These are phyloP conservation scores for Drosophila eugracilis DNA, from an alignment of 1,140 invertebrate genomes.

Conservation along the genomic window DNA sequence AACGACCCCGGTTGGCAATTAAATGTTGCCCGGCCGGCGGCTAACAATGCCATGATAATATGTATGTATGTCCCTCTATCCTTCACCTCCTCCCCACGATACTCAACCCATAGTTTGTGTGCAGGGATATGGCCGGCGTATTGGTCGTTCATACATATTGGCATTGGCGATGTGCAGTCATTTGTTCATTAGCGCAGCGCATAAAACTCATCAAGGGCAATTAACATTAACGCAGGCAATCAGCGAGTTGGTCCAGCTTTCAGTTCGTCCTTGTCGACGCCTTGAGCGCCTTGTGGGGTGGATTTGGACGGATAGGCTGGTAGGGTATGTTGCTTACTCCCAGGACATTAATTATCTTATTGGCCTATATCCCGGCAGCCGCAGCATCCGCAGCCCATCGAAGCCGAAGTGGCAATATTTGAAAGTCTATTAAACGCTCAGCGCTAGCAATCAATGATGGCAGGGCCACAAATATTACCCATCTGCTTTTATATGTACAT, in stretches of 20 bases:
- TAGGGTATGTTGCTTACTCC: conserved; percentile 32
- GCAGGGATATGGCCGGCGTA: conserved; percentile 17
- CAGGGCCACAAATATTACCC: conserved; percentile 32
- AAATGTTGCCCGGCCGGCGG: conserved; percentile 42
- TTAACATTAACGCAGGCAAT: conserved; percentile 82
- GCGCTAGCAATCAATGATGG: conserved; percentile 53
- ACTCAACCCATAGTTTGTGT: conserved; percentile 20
- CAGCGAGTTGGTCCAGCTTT: conserved; percentile 40
- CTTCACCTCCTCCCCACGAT: not conserved
- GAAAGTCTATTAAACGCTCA: conserved; percentile 79
- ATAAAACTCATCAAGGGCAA: conserved; percentile 83
- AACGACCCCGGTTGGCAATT: conserved; percentile 53
- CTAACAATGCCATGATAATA: conserved; percentile 21
- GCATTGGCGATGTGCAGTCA: conserved; percentile 76
- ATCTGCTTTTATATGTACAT: conserved; percentile 40
- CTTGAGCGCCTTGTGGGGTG: conserved; percentile 44
- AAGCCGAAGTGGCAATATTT: conserved; percentile 76
- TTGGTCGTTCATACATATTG: conserved; percentile 54
- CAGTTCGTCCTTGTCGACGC: conserved; percentile 42
- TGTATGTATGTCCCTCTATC: too few relatives aligned
- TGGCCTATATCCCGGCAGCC: conserved; percentile 48
- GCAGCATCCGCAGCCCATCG: conserved; percentile 2
- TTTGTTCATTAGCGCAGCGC: conserved; percentile 80
- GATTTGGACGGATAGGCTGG: not conserved
- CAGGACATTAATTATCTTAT: conserved; percentile 80